These are phyloP conservation scores for Rhinolophus sinicus DNA, from an alignment of 2,113 vertebrate genomes.

Conservation along the genomic window DNA sequence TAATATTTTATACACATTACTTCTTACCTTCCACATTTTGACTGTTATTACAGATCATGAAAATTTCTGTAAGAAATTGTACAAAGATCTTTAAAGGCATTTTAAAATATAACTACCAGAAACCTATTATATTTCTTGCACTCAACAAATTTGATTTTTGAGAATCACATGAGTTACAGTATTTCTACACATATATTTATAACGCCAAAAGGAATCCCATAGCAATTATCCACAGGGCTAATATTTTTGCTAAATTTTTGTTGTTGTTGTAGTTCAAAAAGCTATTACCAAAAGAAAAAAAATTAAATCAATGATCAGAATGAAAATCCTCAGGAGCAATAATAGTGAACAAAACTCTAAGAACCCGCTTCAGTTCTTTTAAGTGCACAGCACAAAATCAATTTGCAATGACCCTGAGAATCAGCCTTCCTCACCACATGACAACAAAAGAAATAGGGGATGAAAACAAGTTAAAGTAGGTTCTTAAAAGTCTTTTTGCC, in stretches of 20 bases:
- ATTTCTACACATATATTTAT: constrained; percentile 52
- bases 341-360: constrained; percentile 80
- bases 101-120: constrained; percentile 73
- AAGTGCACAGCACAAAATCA: constrained; percentile 87
- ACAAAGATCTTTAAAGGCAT: constrained; percentile 47
- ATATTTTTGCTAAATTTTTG: constrained; percentile 25
- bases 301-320: constrained; percentile 84
- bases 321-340: constrained; percentile 83
- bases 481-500: constrained; percentile 77
- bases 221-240: constrained; percentile 55
- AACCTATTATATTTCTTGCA: constrained; percentile 17
- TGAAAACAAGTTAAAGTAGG: constrained; percentile 82
- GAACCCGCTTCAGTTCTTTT: constrained; percentile 81
- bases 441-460: constrained; percentile 79
- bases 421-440: constrained; percentile 79
- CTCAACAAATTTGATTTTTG: background rate
- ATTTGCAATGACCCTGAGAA: constrained; percentile 84
- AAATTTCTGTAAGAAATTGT: constrained; percentile 11
- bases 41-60: background rate
- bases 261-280: constrained; percentile 64
- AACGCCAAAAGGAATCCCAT: constrained; percentile 64
- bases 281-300: constrained; percentile 77
- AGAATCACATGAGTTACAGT: background rate
- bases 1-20: constrained; percentile 64
- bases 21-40: constrained; percentile 56